phyloP scores from a whole-genome alignment of 1,140 invertebrate species.

The Archegozetes longisetosus region DNA sequence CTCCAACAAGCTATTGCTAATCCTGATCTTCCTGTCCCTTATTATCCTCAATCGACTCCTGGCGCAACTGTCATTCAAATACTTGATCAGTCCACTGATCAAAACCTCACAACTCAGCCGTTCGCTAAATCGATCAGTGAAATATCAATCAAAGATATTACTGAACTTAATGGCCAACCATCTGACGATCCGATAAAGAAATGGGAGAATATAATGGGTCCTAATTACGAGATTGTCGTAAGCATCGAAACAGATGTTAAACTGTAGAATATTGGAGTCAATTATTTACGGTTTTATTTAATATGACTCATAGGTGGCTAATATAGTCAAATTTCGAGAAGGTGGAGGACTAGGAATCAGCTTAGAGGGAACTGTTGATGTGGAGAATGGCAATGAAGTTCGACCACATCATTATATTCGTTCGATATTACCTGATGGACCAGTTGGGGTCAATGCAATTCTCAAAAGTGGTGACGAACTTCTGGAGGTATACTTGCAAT shows the following conservation, averaged over 20 bases:
- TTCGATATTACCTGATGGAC: constrained; percentile 80
- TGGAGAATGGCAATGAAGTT: constrained; percentile 73
- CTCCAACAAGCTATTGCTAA: background rate
- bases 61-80: constrained; percentile 12
- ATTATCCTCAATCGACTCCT: background rate
- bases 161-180: background rate
- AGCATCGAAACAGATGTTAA: too few species aligned
- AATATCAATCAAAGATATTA: background rate
- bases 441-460: constrained; percentile 66
- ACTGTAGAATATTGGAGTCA: background rate
- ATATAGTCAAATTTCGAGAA: constrained; percentile 65
- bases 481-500: constrained; percentile 41
- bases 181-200: constrained; percentile 30
- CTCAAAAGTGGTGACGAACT: constrained; percentile 77
- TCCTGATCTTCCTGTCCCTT: background rate
- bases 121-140: background rate
- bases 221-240: constrained; percentile 70
- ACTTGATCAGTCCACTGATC: background rate
- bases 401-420: constrained; percentile 84
- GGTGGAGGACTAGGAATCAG: constrained; percentile 85
- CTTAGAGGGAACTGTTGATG: constrained; percentile 87
- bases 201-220: constrained; percentile 66
- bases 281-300: constrained; percentile 4
- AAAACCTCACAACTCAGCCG: background rate
- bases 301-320: constrained; percentile 43